These are phyloP conservation scores for Melopsittacus undulatus DNA, from an alignment of 2,797 vertebrate species.

Conservation along the genomic window DNA sequence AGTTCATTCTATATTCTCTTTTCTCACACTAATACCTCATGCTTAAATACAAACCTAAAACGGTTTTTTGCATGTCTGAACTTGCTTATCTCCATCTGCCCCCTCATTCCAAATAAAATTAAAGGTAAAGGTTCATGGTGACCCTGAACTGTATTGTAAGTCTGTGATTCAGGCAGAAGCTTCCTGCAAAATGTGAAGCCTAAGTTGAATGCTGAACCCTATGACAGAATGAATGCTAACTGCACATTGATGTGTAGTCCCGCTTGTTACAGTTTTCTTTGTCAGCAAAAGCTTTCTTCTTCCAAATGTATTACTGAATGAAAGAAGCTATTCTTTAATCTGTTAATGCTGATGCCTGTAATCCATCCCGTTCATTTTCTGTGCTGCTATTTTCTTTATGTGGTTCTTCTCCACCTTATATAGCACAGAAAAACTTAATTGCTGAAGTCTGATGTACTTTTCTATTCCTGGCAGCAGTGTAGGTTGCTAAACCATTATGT, in stretches of 20 bases:
- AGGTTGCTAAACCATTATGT: constrained; percentile 48
- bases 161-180: background rate
- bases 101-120: background rate
- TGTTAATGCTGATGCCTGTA: constrained; percentile 39
- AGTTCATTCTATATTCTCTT: constrained; percentile 17
- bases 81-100: background rate
- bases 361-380: constrained; percentile 61
- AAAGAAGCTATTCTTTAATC: constrained; percentile 40
- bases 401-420: constrained; percentile 12
- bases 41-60: constrained; percentile 21
- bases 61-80: background rate
- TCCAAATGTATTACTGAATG: constrained; percentile 55
- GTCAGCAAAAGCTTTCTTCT: constrained; percentile 60
- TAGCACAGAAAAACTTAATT: constrained; percentile 43
- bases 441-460: constrained; percentile 49
- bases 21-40: background rate
- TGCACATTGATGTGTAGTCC: constrained; percentile 53
- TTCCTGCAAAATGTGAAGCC: constrained; percentile 2
- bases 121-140: background rate
- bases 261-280: constrained; percentile 59
- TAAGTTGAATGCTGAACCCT: constrained; percentile 14
- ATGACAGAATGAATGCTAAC: constrained; percentile 52
- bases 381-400: constrained; percentile 5
- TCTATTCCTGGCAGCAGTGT: constrained; percentile 53
- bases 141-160: background rate